Evolutionary conservation across 2,113 vertebrate genomes (phyloP).

Genomic region (Morone chrysops): DNA sequence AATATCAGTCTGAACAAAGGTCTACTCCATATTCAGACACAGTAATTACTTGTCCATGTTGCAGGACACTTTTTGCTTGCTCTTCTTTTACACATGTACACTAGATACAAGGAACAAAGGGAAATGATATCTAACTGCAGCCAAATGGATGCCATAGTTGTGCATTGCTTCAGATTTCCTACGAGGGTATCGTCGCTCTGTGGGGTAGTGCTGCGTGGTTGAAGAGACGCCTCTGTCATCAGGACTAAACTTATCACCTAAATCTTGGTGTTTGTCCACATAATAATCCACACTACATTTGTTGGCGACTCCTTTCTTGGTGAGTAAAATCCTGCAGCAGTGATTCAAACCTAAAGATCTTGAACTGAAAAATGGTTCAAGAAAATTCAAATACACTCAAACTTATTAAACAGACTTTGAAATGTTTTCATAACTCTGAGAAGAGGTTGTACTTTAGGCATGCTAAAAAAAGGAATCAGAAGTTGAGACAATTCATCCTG

Average conservation of each 20-base stretch:
- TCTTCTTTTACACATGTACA: constrained; percentile 15
- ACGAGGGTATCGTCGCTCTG: not conserved
- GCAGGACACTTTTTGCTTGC: constrained; percentile 21
- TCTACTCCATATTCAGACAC: constrained; percentile 50
- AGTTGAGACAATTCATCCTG: not conserved
- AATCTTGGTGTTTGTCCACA: not conserved
- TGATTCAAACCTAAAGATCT: not conserved
- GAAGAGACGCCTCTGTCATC: not conserved
- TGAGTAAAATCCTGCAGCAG: not conserved
- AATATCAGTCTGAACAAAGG: constrained; percentile 65
- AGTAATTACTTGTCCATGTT: constrained; percentile 60
- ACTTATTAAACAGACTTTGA: too few relatives aligned
- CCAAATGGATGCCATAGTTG: constrained; percentile 1
- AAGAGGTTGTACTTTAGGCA: too few relatives aligned
- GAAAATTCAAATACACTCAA: too few relatives aligned
- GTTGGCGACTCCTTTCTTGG: not conserved
- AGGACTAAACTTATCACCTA: not conserved
- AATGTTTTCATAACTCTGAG: too few relatives aligned
- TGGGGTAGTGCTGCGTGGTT: not conserved
- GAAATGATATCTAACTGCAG: constrained; percentile 7
- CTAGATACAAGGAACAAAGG: not conserved
- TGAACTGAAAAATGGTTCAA: not conserved
- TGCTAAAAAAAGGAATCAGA: not conserved
- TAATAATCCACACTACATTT: not conserved
- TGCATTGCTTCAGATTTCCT: not conserved